Base-by-base conservation (phyloP, 2,888 invertebrate species). In the Eupeodes latifasciatus region DNA sequence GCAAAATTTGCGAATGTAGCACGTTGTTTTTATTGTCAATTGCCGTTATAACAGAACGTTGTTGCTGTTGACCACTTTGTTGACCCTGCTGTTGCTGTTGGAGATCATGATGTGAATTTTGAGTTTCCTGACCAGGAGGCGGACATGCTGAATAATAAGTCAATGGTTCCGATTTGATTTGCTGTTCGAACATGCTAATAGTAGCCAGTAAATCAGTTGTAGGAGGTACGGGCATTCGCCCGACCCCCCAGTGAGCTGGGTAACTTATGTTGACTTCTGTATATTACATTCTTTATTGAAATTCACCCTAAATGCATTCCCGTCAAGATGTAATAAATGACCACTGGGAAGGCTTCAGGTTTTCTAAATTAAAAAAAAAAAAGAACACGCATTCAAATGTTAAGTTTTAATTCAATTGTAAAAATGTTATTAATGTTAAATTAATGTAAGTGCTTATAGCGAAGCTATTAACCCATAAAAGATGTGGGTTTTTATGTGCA, bases 111-210 rank as follows among this genome's bases (percentile, higher is more conserved):
- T 93, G 91, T 94, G 94, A 90, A 92, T 94, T 79, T 74, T 81
- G 66, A 1, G 75, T 71, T 66, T 91, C 91, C 89, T 90, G 88
- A 77, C 90, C 87, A 91, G 93, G 90, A 90, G 93, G 79, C 90
- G 90, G 91, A 92, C 93, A 90, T 85, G 94, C 92, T 64, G 94
- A 93, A 91, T 94, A 94, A 90, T 94, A 95, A 94, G 95, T 95
- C 95, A 96, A 95, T 90, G 96, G 96, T 93, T 96, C 96, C 91
- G 96, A 95, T 93, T 96, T 96, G 92, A 96, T 96, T 93, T 96
- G 96, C 93, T 96, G 96, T 93, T 96, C 96, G 91, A 96, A 96
- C 96, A 96, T 96, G 93, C 95, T 95, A 92, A 95, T 95, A 90
- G 95, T 95, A 94, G 95, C 95, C 94, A 95, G 94, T 92, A 95